These are phyloP conservation scores for Anguilla rostrata DNA, from an alignment of 2,113 vertebrate genomes.

Conservation along the genomic window DNA sequence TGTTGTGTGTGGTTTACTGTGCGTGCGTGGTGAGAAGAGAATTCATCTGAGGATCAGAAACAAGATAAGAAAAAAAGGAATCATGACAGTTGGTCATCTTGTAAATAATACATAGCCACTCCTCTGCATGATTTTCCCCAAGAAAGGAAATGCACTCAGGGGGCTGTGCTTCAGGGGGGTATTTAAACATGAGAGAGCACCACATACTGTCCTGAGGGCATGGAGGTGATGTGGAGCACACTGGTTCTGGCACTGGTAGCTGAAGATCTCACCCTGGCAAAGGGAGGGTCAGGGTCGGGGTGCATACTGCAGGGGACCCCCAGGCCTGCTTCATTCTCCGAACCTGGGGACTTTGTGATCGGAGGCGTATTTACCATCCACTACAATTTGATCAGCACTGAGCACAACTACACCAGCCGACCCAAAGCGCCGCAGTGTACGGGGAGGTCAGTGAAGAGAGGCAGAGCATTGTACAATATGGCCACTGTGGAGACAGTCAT, in stretches of 20 bases:
- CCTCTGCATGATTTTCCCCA: not conserved
- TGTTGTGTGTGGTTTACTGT: too few relatives aligned
- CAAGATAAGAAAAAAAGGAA: too few relatives aligned
- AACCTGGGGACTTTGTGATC: slow-evolving; percentile 61
- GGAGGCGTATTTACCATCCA: slow-evolving; percentile 64
- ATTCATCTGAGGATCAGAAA: too few relatives aligned
- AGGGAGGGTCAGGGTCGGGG: not conserved
- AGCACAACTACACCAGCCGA: slow-evolving; percentile 48
- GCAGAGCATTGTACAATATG: too few relatives aligned
- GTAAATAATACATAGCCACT: too few relatives aligned
- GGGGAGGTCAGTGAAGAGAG: slow-evolving; percentile 58
- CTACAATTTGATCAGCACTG: slow-evolving; percentile 37
- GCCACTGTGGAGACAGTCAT: not conserved
- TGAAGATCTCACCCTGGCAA: not conserved
- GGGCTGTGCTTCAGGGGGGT: not conserved
- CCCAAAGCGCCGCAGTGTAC: slow-evolving; percentile 54
- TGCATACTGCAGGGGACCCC: slow-evolving; percentile 50
- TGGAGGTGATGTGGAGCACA: not conserved
- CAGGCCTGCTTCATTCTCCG: slow-evolving; percentile 45
- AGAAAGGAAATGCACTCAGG: not conserved
- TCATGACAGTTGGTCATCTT: too few relatives aligned
- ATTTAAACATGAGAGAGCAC: slow-evolving; percentile 4
- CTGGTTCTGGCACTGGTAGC: not conserved
- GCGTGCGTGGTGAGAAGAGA: too few relatives aligned
- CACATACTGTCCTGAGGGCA: not conserved